These are phyloP conservation scores for Pempheris klunzingeri DNA, from an alignment of 2,797 vertebrate genomes.

Conservation along the genomic window DNA sequence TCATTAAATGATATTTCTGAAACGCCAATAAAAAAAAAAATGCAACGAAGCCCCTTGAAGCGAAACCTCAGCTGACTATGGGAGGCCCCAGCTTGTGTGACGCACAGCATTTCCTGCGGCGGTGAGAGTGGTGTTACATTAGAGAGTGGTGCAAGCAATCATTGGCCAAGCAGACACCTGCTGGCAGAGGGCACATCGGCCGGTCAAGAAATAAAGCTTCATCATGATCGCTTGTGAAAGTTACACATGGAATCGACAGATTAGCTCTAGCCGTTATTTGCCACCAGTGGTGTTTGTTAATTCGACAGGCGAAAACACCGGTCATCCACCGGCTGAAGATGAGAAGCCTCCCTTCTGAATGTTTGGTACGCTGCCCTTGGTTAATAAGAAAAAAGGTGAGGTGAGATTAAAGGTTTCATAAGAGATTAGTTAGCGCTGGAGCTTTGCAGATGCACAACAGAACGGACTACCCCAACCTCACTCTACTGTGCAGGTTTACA, in stretches of 20 bases:
- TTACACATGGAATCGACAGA: neutral
- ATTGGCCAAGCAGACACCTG: no score
- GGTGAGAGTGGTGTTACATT: neutral
- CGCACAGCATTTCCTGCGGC: neutral
- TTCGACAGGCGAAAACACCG: neutral
- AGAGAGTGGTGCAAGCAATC: no score
- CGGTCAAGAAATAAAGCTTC: neutral
- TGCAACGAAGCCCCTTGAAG: neutral
- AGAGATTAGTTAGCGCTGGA: slow-evolving; percentile 27
- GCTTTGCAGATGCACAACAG: slow-evolving; percentile 27
- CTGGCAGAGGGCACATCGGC: neutral
- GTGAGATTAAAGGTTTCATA: slow-evolving; percentile 19
- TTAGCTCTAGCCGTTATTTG: neutral
- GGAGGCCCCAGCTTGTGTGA: neutral
- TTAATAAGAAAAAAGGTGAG: neutral
- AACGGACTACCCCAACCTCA: neutral
- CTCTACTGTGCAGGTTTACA: neutral
- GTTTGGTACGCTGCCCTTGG: neutral
- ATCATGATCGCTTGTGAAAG: neutral
- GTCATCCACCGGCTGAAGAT: neutral
- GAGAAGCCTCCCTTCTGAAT: neutral
- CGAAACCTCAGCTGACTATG: neutral
- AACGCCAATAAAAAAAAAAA: neutral
- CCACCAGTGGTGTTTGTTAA: neutral
- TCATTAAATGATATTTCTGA: neutral